Base-by-base conservation (phyloP, 2,797 vertebrate genomes). In the Diplodus puntazzo region DNA sequence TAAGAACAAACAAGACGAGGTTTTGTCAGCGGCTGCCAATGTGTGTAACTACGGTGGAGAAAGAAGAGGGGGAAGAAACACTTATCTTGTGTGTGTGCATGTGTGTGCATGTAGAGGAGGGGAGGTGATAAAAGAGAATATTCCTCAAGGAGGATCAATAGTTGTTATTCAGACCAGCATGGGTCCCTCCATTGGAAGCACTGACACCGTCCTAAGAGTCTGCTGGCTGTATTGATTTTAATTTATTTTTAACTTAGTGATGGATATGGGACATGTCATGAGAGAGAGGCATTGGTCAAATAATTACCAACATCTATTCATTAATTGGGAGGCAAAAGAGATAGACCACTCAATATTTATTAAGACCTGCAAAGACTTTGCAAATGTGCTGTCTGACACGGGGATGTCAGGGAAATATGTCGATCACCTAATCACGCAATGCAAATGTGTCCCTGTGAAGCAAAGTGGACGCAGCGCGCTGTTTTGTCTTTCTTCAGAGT, bases 241-340 rank as follows among this genome's bases (percentile, higher is more conserved):
- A 96, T 96, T 94, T 96, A 95, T 95, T 95, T 95, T 95, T 95
- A 95, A 96, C 94, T 95, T 95, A 95, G 94, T 95, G 95, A 95
- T 95, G 94, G 95, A 95, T 96, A 95, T 93, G 93, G 92, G 92
- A 94, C 95, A 90, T 93, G 89, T 93, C 90, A 86, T 86, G 89
- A 89, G 84, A 94, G 85, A 94, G 91, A 88, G 87, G 89, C 89
- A 94, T 92, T 93, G 91, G 93, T 94, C 92, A 94, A 94, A 94
- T 95, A 95, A 95, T 96, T 95, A 95, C 94, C 92, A 94, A 88
- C 93, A 95, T 95, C 90, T 95, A 95, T 94, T 93, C 92, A 94
- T 95, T 95, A 94, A 95, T 94, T 94, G 93, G 92, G 93, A 92
- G 89, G 90, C 82, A 89, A 91, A 95, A 93, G 90, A 94, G 91